Evolutionary conservation across 1,140 invertebrate species (phyloP).

Genomic region (Galleria mellonella): DNA sequence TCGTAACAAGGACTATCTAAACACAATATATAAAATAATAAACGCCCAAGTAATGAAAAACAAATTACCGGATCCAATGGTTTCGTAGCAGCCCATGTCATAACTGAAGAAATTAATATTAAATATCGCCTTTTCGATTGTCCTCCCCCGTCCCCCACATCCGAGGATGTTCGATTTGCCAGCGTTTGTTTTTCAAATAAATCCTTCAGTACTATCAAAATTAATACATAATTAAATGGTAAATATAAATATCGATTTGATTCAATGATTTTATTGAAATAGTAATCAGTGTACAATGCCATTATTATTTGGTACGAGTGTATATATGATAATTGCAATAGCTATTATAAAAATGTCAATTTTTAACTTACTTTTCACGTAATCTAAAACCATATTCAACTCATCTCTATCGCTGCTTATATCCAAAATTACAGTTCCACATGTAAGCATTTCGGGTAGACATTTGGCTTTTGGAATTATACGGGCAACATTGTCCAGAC

Average conservation of each 20-base stretch:
- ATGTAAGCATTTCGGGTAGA: constrained; percentile 47
- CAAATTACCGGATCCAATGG: constrained; percentile 69
- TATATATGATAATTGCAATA: no score
- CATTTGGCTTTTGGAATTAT: constrained; percentile 45
- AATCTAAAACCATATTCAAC: constrained; percentile 42
- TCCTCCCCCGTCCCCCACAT: constrained; percentile 19
- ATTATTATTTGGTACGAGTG: no score
- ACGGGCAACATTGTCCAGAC: constrained; percentile 41
- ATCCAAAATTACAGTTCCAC: constrained; percentile 56
- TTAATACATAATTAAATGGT: neutral
- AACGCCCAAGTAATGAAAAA: no score
- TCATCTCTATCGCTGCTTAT: constrained; percentile 46
- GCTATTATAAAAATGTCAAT: no score
- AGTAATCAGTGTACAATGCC: no score
- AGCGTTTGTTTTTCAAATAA: constrained; percentile 36
- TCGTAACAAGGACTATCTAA: no score
- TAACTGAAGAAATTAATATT: constrained; percentile 76
- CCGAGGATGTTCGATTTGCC: constrained; percentile 3
- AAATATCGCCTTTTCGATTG: constrained; percentile 60
- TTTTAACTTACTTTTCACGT: constrained; percentile 42
- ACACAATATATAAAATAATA: no score
- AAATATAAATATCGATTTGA: no score
- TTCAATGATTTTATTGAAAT: no score
- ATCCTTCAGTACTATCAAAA: constrained; percentile 43
- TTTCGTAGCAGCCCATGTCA: constrained; percentile 78